Percentiles rank a stretch among this genome's conserved stretches.
Evolutionary conservation across 2,888 invertebrate species (phyloP).

Genomic region (Drosophila dives): DNA sequence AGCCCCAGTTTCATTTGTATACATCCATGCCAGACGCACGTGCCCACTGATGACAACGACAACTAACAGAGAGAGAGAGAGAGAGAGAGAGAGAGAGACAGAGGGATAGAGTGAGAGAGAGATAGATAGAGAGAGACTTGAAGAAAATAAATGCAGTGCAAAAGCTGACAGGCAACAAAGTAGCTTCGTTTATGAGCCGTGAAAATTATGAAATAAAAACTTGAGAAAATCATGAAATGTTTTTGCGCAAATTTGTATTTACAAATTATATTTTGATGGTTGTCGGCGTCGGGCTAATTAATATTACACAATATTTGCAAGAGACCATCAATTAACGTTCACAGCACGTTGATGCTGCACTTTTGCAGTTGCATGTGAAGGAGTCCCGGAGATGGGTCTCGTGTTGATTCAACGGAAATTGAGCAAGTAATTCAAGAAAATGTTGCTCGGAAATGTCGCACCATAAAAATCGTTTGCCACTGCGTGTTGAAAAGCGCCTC

Average conservation of each 20-base stretch:
- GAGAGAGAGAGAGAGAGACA: not conserved
- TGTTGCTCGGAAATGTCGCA: conserved; percentile 73
- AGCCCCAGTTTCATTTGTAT: not conserved
- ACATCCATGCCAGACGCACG: conserved; percentile 40
- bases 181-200: conserved; percentile 71
- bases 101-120: not conserved
- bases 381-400: conserved; percentile 13
- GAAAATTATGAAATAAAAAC: conserved; percentile 64
- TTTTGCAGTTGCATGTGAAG: conserved; percentile 15
- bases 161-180: conserved; percentile 64
- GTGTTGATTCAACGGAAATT: conserved; percentile 82
- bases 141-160: not conserved
- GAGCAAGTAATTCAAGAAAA: conserved; percentile 80
- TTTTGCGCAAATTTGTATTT: conserved; percentile 20
- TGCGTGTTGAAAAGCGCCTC: conserved; percentile 66
- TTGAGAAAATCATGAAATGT: conserved; percentile 31
- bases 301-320: conserved; percentile 66
- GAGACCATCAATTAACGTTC: conserved; percentile 55
- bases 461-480: conserved; percentile 70
- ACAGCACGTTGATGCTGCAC: conserved; percentile 14
- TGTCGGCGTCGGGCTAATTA: conserved; percentile 61
- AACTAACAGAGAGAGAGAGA: not conserved
- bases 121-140: not conserved
- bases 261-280: conserved; percentile 60
- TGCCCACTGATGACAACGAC: conserved; percentile 36